Evolutionary conservation across 2,797 vertebrate genomes (phyloP), one percentile per base, ranked within the genome.

Genomic region (Pangasius larnaudii): DNA sequence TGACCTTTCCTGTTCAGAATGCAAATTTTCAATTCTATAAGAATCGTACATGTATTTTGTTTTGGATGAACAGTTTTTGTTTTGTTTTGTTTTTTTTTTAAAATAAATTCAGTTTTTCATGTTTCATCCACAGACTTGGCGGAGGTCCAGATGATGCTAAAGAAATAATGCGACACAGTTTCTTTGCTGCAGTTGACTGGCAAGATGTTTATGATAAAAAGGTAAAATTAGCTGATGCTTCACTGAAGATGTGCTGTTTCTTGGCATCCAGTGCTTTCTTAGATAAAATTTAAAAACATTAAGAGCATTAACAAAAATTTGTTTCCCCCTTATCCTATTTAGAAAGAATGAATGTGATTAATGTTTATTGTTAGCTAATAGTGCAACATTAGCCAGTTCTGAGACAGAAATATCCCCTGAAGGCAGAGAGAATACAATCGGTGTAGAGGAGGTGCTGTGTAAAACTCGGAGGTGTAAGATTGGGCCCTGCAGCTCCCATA

Each of bases 121-220:
- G 42, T 80, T 39, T 59, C 0, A 19, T 63, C 42, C 30, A 36
- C 74, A 99, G 98, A 91, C 97, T 99, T 83, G 98, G 98, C 88
- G 98, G 98, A 93, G 98, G 98, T 93, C 98, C 98, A 79, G 98
- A 99, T 87, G 98, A 99, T 89, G 98, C 98, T 84, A 99, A 99
- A 93, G 98, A 99, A 95, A 99, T 99, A 91, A 98, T 99, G 98
- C 96, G 97, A 89, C 98, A 99, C 91, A 98, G 97, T 94, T 99
- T 98, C 96, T 99, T 99, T 93, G 95, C 96, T 93, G 97, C 97
- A 90, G 93, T 99, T 53, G 97, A 98, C 94, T 99, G 98, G 98
- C 98, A 99, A 94, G 97, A 98, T 91, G 98, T 99, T 14, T 99
- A 99, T 89, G 98, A 99, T 95, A 99, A 98, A 96, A 99, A 99